Evolutionary conservation across 2,113 vertebrate genomes (phyloP).

Genomic region (Arenaria interpres): DNA sequence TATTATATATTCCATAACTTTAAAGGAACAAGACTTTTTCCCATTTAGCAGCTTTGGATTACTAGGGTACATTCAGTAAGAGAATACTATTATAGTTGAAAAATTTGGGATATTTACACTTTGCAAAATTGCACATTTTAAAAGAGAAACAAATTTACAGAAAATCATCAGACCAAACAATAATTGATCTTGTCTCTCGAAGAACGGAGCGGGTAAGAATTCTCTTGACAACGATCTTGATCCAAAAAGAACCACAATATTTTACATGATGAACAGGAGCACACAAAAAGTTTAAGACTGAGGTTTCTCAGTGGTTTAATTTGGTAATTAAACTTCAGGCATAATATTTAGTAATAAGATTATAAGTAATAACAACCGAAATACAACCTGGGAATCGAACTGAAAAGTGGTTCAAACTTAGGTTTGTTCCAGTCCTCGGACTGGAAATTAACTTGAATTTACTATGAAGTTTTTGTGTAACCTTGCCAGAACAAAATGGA

Average conservation of each 20-base stretch:
- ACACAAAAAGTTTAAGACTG: not conserved
- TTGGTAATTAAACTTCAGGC: not conserved
- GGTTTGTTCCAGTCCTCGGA: not conserved
- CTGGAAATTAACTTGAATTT: not conserved
- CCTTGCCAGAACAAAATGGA: not conserved
- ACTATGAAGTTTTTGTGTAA: not conserved
- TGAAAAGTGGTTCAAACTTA: not conserved
- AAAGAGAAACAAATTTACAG: not conserved
- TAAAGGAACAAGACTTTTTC: not conserved
- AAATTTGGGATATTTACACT: not conserved
- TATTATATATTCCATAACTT: not conserved
- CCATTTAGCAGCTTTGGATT: not conserved
- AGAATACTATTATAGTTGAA: not conserved
- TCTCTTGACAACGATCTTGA: not conserved
- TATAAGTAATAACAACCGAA: too few relatives aligned
- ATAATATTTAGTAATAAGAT: not conserved
- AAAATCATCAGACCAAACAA: not conserved
- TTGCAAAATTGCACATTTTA: not conserved
- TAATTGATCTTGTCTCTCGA: not conserved
- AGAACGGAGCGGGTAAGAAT: not conserved
- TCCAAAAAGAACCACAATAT: not conserved
- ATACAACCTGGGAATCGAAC: not conserved
- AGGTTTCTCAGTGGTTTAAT: not conserved
- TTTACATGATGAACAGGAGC: not conserved
- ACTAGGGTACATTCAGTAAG: not conserved